Evolutionary conservation across 2,797 vertebrate species (phyloP).

Genomic region (Pelobates cultripes): DNA sequence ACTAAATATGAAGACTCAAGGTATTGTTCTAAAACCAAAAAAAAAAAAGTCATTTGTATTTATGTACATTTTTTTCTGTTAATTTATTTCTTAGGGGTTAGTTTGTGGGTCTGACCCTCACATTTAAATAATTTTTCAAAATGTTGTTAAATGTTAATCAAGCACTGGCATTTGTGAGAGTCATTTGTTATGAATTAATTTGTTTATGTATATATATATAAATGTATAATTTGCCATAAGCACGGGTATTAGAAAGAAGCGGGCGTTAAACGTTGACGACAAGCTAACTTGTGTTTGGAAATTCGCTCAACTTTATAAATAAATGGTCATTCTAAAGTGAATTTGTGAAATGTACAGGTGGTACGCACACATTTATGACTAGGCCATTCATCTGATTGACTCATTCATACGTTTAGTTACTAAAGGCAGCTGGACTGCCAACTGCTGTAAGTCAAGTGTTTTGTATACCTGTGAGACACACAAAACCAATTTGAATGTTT

Average conservation of each 20-base stretch:
- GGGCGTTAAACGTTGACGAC: slow-evolving; percentile 74
- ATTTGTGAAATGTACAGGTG: slow-evolving; percentile 44
- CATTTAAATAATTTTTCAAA: slow-evolving; percentile 84
- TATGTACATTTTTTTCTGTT: slow-evolving; percentile 73
- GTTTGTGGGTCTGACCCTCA: slow-evolving; percentile 85
- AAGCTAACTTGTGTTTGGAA: slow-evolving; percentile 80
- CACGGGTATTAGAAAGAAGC: slow-evolving; percentile 82
- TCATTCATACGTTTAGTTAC: slow-evolving; percentile 24
- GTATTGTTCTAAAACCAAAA: slow-evolving; percentile 79
- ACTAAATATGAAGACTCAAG: slow-evolving; percentile 81
- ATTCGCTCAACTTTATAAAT: slow-evolving; percentile 68
- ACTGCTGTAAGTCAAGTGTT: slow-evolving; percentile 1
- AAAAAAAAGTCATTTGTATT: slow-evolving; percentile 69
- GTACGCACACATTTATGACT: slow-evolving; percentile 16
- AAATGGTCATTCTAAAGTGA: slow-evolving; percentile 52
- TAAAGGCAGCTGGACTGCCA: slow-evolving; percentile 51
- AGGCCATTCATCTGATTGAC: slow-evolving; percentile 25
- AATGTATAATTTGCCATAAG: slow-evolving; percentile 80
- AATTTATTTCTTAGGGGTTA: slow-evolving; percentile 79
- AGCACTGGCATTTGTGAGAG: slow-evolving; percentile 89
- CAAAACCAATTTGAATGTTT: neutral
- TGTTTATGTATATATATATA: slow-evolving; percentile 70
- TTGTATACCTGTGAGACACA: slow-evolving; percentile 8
- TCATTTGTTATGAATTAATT: slow-evolving; percentile 63
- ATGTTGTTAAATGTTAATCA: slow-evolving; percentile 79